Conservation (phyloP, 2,888 invertebrate genomes). For the Hemaris fuciformis region DNA sequence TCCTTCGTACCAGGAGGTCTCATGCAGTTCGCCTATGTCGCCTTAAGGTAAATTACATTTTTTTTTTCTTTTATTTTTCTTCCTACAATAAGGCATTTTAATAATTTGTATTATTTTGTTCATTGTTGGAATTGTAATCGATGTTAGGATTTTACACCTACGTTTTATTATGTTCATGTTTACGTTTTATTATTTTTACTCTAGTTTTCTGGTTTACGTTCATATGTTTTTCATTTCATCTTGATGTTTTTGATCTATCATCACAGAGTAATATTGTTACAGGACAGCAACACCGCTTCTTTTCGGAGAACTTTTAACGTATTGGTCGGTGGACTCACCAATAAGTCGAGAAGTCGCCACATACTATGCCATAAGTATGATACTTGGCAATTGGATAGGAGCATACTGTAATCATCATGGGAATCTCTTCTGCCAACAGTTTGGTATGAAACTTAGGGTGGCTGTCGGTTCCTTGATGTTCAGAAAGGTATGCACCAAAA, state of each 20-base stretch:
- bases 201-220: neutral
- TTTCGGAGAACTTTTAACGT: constrained; percentile 75
- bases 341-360: constrained; percentile 75
- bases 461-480: constrained; percentile 88
- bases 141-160: too few relatives aligned
- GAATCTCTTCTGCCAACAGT: constrained; percentile 83
- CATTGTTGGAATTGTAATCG: too few relatives aligned
- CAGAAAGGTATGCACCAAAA: constrained; percentile 83
- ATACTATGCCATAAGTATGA: constrained; percentile 73
- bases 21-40: constrained; percentile 52
- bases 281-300: constrained; percentile 84
- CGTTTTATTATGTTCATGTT: neutral
- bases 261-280: constrained; percentile 12
- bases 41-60: constrained; percentile 43
- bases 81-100: too few relatives aligned
- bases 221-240: too few relatives aligned
- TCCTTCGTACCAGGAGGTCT: constrained; percentile 63
- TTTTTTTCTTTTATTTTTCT: too few relatives aligned
- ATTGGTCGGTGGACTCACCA: constrained; percentile 78
- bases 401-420: constrained; percentile 86
- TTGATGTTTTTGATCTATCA: neutral
- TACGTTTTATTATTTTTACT: neutral
- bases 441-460: constrained; percentile 87
- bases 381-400: constrained; percentile 72
- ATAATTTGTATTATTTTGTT: neutral